Base-by-base conservation (phyloP, 2,797 vertebrate species). In the Pampus argenteus region DNA sequence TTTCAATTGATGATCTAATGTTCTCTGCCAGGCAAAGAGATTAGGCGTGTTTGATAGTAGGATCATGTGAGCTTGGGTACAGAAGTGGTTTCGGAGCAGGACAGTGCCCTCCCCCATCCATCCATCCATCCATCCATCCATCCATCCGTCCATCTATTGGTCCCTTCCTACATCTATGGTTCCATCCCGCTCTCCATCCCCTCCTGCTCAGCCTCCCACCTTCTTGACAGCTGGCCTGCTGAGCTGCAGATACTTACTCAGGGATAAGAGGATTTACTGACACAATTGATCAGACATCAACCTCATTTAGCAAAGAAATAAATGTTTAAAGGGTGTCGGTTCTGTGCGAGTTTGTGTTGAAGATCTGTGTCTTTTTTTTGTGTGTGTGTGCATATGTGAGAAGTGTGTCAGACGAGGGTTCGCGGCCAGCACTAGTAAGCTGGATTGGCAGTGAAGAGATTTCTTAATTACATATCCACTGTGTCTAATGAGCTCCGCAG, bases 231-330 rank as follows among this genome's bases (percentile, higher is more conserved):
- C 91, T 94, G 92, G 94, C 90, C 86, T 63, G 76, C 83, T 88
- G 88, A 88, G 88, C 89, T 89, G 78, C 83, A 91, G 88, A 93
- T 93, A 90, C 91, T 95, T 94, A 93, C 87, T 67, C 81, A 1
- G 66, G 83, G 74, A 88, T 93, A 92, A 94, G 90, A 91, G 88
- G 92, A 92, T 95, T 95, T 94, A 87, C 74, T 93, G 92, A 85
- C 92, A 93, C 90, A 88, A 93, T 85, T 90, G 91, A 94, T 94
- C 92, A 94, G 92, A 93, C 92, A 92, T 92, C 90, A 92, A 89
- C 90, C 90, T 93, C 83, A 90, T 94, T 94, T 92, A 91, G 85
- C 70, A 71, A 85, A 84, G 79, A 90, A 94, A 91, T 89, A 31
- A 86, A 88, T 89, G 80, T 78, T 89, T 84, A 76, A 82, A 71